A percentile compares a stretch with the other conserved stretches of the same genome.
phyloP scores from a whole-genome alignment of 1,140 invertebrate species.

The Lepidurus arcticus region DNA sequence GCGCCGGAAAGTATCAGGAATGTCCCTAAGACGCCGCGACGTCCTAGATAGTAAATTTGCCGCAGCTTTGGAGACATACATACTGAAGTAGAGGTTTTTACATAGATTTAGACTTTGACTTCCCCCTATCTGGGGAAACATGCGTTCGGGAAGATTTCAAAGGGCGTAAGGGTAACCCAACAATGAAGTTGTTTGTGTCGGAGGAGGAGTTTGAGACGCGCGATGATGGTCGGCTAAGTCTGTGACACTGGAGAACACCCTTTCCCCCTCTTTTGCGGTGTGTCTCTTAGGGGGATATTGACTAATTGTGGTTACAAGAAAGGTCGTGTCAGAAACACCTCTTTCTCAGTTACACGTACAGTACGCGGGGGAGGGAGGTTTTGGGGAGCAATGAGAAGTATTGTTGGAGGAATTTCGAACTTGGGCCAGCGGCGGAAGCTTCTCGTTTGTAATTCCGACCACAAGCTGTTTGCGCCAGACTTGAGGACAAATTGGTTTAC shows the following conservation, averaged over 20 bases:
- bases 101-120: no score
- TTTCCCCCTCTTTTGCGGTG: not conserved
- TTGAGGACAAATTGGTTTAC: no score
- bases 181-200: slow-evolving; percentile 9
- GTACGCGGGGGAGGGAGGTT: not conserved
- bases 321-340: slow-evolving; percentile 21
- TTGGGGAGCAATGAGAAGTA: not conserved
- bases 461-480: not conserved
- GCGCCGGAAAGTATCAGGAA: slow-evolving; percentile 14
- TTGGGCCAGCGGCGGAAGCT: not conserved
- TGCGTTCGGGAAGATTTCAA: not conserved
- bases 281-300: not conserved
- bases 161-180: not conserved
- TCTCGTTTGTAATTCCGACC: not conserved
- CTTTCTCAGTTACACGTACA: not conserved
- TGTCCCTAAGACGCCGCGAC: slow-evolving; percentile 13
- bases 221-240: slow-evolving; percentile 13
- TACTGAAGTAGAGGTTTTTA: no score
- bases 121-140: not conserved
- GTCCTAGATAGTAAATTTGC: not conserved
- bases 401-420: not conserved
- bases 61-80: not conserved
- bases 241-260: not conserved
- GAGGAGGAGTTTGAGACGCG: not conserved
- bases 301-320: slow-evolving; percentile 16